Percentiles rank a stretch among this genome's conserved stretches.
phyloP scores from a whole-genome alignment of 2,113 vertebrate species.

The Emberiza fucata region DNA sequence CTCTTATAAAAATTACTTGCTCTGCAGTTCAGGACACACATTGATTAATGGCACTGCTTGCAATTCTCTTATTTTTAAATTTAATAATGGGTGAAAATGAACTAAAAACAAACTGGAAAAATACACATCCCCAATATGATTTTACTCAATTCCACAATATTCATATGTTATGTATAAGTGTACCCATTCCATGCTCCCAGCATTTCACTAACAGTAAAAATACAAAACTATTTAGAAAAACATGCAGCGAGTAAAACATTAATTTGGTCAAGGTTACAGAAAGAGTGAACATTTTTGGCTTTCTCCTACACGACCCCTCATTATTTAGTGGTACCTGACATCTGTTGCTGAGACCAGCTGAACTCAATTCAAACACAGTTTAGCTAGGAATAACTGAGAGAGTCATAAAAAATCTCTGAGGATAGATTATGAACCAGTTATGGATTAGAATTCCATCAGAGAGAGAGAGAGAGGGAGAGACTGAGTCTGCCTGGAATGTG shows the following conservation, averaged over 20 bases:
- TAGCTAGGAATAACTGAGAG: background rate
- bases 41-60: conserved; percentile 22
- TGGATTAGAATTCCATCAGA: background rate
- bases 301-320: background rate
- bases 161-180: background rate
- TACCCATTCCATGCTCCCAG: background rate
- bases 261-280: background rate
- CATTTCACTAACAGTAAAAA: background rate
- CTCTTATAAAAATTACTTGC: background rate
- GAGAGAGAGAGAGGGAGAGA: background rate
- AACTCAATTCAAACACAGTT: background rate
- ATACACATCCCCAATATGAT: background rate
- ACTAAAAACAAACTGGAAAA: conserved; percentile 19
- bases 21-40: background rate
- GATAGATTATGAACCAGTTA: background rate
- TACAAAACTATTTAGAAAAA: background rate
- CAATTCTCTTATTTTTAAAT: background rate
- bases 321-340: background rate
- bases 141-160: background rate
- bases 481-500: background rate
- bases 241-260: background rate
- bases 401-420: background rate
- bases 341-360: background rate
- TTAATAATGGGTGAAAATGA: background rate
- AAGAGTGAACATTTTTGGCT: background rate